These are phyloP conservation scores for Vandiemenella viatica DNA, from an alignment of 2,888 invertebrate genomes.

Conservation along the genomic window DNA sequence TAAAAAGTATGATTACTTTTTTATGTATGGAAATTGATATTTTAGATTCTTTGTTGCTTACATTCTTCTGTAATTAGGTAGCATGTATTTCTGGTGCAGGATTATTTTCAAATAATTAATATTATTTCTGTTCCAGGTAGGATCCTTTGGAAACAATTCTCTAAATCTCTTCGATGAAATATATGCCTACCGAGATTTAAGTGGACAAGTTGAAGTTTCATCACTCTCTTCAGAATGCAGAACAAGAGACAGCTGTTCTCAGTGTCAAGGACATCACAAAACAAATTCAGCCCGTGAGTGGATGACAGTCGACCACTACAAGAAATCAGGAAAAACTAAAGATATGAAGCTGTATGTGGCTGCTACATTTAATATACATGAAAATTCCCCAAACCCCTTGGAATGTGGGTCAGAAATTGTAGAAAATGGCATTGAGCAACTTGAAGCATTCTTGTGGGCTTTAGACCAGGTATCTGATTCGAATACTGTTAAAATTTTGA, in stretches of 20 bases:
- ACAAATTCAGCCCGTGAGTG: conserved; percentile 7
- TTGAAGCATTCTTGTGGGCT: conserved; percentile 30
- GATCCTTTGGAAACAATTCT: conserved; percentile 13
- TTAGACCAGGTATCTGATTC: conserved; percentile 24
- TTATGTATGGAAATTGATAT: no score
- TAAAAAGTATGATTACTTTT: no score
- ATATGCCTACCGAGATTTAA: conserved; percentile 16
- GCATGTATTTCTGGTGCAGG: no score
- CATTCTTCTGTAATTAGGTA: no score
- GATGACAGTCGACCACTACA: conserved; percentile 4
- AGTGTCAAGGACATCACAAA: conserved; percentile 9
- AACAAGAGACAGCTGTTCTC: conserved; percentile 8
- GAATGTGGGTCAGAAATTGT: conserved; percentile 21
- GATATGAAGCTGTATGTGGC: conserved; percentile 23
- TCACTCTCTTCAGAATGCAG: conserved; percentile 16
- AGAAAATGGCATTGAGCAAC: conserved; percentile 23
- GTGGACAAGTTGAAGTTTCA: conserved; percentile 13
- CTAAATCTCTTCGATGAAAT: conserved; percentile 13
- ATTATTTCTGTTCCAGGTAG: conserved; percentile 13
- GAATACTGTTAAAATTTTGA: neutral
- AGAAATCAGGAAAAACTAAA: neutral
- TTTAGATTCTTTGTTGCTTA: no score
- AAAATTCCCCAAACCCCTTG: conserved; percentile 21
- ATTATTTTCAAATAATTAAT: no score
- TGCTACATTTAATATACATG: conserved; percentile 28